Evolutionary conservation across 1,140 invertebrate species (phyloP), one percentile per base, ranked within the genome.

Genomic region (Sweltsa coloradensis): DNA sequence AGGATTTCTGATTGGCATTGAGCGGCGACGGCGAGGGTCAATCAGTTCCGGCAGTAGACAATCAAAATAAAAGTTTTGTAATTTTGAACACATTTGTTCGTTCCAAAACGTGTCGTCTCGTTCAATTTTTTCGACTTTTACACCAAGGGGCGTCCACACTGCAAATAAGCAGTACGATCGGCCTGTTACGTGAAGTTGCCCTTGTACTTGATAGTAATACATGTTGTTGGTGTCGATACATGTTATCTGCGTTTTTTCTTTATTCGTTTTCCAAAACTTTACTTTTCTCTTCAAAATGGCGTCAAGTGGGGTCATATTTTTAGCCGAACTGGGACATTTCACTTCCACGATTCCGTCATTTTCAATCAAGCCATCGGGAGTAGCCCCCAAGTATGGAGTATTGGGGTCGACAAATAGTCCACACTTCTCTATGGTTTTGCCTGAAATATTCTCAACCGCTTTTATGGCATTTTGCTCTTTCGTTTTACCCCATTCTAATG

Each of bases 191-290:
- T 16, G 53, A 21, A 59, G 27, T 41, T 58, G 55, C 11, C 53
- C 51, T 26, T 58, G 55, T 18, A 60, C 41, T 40, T 60, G 59
- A 29, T 46, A 58, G 34, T 50, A 60, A 47, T 58, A 57, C 18
- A 43, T 34, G 36, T 60, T 55, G 27, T 41, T 53, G 36, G 23
- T 55, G 42, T 58, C 56, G 11, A 58, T 27, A 19, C 37, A 19
- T n/a, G 26, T 18, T 5, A 48, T 23, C 18, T 24, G 5, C 16
- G 41, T 43, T 21, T 44, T 16, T 5, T 46, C 37, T 26, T 45
- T 45, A 31, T 45, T 36, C 5, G 13, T 27, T 19, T 48, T 48
- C 46, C 46, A 48, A 16, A 45, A 21, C 31, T 36, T 48, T 19
- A 43, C 25, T 14, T 48, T 45, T n/a, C 46, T 25, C 21, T 47